Percentiles rank a stretch among this genome's conserved stretches.
Conservation (phyloP, 2,797 vertebrate species). For the Smutsia temminckii region DNA sequence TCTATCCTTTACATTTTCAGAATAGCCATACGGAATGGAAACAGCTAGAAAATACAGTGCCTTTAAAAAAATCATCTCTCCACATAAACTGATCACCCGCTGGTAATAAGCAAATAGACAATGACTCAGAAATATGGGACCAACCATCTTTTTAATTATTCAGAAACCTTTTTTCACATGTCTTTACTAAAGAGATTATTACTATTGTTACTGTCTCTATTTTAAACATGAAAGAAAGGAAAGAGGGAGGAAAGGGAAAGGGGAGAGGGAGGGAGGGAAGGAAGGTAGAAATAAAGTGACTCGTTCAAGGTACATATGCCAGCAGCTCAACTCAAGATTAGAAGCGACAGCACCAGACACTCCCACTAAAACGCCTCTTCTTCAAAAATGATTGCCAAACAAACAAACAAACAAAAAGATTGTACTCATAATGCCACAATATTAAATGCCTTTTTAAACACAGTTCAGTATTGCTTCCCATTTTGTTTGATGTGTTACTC, state of each 20-base stretch:
- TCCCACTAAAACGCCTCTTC: not conserved
- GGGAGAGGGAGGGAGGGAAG: no score
- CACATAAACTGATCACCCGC: not conserved
- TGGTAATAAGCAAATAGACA: conserved; percentile 42
- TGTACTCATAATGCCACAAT: not conserved
- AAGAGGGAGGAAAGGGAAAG: not conserved
- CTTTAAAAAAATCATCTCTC: conserved; percentile 53
- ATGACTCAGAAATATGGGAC: not conserved
- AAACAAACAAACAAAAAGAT: not conserved
- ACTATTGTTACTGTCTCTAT: not conserved
- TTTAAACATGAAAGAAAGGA: not conserved
- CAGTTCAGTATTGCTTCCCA: not conserved
- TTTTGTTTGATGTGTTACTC: conserved; percentile 22
- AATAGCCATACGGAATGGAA: conserved; percentile 46
- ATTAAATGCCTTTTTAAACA: not conserved
- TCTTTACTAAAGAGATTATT: not conserved
- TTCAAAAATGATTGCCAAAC: not conserved
- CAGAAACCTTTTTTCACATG: not conserved
- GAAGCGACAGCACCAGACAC: not conserved
- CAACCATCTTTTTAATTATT: not conserved
- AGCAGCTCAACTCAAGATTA: not conserved
- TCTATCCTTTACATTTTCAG: conserved; percentile 57
- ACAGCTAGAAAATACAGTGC: conserved; percentile 55
- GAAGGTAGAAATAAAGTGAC: not conserved
- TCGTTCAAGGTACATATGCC: not conserved